Evolutionary conservation across 2,797 vertebrate genomes (phyloP), one percentile per base, ranked within the genome.

Genomic region (Phrynocephalus guinanensis): DNA sequence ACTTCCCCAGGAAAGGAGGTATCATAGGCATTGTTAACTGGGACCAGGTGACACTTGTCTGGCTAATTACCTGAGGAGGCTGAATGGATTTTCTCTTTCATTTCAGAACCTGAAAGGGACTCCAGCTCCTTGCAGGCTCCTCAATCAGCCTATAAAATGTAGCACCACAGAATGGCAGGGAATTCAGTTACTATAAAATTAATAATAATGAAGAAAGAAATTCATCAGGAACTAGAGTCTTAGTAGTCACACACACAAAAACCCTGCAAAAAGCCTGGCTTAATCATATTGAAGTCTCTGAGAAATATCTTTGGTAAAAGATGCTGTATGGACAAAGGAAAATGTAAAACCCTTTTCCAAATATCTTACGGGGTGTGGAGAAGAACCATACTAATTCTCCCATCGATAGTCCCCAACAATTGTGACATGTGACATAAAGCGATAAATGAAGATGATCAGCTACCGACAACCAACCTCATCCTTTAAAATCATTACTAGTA

Each of bases 51-150:
- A 89, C 71, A 88, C 84, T 90, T 67, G 76, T 91, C 68, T 28
- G 13, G 30, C 33, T 93, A 86, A 90, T 94, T 88, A 86, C 83
- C 77, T 71, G 44, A 91, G 85, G 48, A 90, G 38, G 30, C 7
- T 87, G 71, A 91, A 90, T 83, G 4, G 30, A 67, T 90, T 91
- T 82, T 90, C n/a, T 84, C 78, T 94, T 94, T 91, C 85, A 88
- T 91, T 93, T 92, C 90, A 89, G 87, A 88, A 24, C 33, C 88
- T 92, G 63, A 89, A 85, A 88, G 73, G 78, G 92, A 88, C 84
- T 91, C 22, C 87, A 79, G 20, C 48, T 85, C 56, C 67, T 81
- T 13, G 2, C 38, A 26, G 18, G 6, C 28, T 75, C n/a, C 60
- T 48, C 20, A 76, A 82, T 38, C 50, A 89, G 84, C 67, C 0